Evolutionary conservation across 1,140 invertebrate genomes (phyloP), one percentile per base, ranked within the genome.

Genomic region (Mizuhopecten yessoensis): DNA sequence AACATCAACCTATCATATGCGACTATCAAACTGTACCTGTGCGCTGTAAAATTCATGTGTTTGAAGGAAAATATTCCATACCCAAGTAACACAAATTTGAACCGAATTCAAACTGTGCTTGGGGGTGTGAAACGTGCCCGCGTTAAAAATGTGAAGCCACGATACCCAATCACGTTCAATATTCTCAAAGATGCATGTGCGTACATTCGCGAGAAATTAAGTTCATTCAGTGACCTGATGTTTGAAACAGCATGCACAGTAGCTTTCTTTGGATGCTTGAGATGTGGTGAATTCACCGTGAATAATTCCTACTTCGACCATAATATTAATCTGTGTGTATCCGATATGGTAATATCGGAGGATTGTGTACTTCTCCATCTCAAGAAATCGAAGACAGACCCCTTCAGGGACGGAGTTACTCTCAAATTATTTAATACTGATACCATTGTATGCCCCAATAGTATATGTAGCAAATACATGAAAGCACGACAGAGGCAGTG

Each of bases 1-100:
- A 39, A 15, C 33, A 87, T 87, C n/a, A 49, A 89, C 11, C 33
- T 89, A 10, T 29, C 34, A 36, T 39, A 91, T 75, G 29, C 88
- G 20, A 91, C 91, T 23, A 91, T 91, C 36, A 91, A 89, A 75
- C 57, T 89, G 20, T 89, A 91, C 42, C 15, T 91, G 39, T 91
- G 91, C 87, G 91, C 88, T 29, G 87, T 87, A 17, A 75, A 29
- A 86, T 89, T 75, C 34, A 29, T 75, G 9, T 91, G 57, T 29
- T n/a, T 75, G 3, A n/a, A 75, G 11, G 23, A 75, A 23, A 75
- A 36, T 33, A 34, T 88, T 33, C 34, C 75, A 11, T 86, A 86
- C 29, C 33, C 86, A 29, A 39, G n/a, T 2, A 10, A 7, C 33
- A 34, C 57, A 0, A 33, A 33, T 0, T 33, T 75, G 23, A 75